These are phyloP conservation scores for Lepidostoma basale DNA, from an alignment of 1,140 invertebrate species.

Conservation along the genomic window DNA sequence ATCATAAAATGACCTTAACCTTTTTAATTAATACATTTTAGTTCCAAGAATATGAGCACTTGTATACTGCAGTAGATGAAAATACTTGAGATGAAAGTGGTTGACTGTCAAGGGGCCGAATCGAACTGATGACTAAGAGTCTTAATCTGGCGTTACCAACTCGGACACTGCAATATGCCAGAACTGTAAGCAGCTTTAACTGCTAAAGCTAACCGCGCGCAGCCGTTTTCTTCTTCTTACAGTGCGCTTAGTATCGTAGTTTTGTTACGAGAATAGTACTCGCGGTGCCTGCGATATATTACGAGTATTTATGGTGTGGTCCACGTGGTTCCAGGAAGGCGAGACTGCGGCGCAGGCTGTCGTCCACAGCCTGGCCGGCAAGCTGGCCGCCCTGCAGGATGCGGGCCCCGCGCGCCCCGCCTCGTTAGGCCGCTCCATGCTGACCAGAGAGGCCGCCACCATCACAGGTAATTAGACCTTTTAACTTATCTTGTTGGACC, in stretches of 20 bases:
- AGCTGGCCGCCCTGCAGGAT: constrained; percentile 64
- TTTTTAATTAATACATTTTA: no score
- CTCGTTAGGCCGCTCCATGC: constrained; percentile 10
- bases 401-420: constrained; percentile 56
- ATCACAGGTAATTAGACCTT: constrained; percentile 53
- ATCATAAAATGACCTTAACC: no score
- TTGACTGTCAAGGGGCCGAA: neutral
- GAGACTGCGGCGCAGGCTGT: constrained; percentile 42
- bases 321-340: constrained; percentile 38
- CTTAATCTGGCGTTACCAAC: constrained; percentile 3
- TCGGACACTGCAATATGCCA: neutral
- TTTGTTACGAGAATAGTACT: no score
- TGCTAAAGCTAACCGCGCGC: neutral
- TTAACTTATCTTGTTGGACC: neutral
- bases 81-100: neutral
- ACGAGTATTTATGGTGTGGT: neutral
- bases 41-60: no score
- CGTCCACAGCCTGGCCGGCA: constrained; percentile 54
- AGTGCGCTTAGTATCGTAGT: no score
- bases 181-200: neutral
- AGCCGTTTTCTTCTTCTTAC: neutral
- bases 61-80: neutral
- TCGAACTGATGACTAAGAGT: neutral
- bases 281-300: no score
- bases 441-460: constrained; percentile 56